These are phyloP conservation scores for Jaculus jaculus DNA, from an alignment of 2,113 vertebrate species.

Conservation along the genomic window DNA sequence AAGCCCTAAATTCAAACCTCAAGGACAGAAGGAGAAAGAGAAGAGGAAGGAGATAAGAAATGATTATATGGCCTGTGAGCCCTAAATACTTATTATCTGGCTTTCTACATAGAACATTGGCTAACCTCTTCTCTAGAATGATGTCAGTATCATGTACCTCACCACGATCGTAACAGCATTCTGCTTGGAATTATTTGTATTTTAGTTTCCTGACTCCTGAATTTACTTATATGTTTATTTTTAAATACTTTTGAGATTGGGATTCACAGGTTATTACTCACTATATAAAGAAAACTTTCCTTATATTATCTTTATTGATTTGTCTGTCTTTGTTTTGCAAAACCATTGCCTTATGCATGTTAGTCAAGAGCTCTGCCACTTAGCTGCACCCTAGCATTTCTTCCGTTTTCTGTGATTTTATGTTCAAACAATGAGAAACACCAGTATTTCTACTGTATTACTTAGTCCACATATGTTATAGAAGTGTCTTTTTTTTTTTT, in stretches of 20 bases:
- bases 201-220: slow-evolving; percentile 12
- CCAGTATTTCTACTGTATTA: not conserved
- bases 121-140: not conserved
- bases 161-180: not conserved
- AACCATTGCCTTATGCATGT: not conserved
- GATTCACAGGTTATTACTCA: slow-evolving; percentile 24
- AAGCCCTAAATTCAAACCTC: not conserved
- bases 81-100: slow-evolving; percentile 8
- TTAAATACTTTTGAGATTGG: not conserved
- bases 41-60: not conserved
- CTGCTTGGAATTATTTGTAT: not conserved
- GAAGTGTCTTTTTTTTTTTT: no score
- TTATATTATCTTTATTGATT: not conserved
- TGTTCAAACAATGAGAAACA: slow-evolving; percentile 9
- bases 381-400: not conserved
- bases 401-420: slow-evolving; percentile 6
- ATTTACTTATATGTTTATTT: slow-evolving; percentile 45
- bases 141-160: not conserved
- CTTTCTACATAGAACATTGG: not conserved
- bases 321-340: not conserved
- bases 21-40: not conserved
- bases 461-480: not conserved
- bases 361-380: not conserved
- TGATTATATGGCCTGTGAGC: not conserved
- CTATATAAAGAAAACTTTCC: slow-evolving; percentile 34